phyloP scores from a whole-genome alignment of 2,888 invertebrate genomes.

The Dynastes maya region DNA sequence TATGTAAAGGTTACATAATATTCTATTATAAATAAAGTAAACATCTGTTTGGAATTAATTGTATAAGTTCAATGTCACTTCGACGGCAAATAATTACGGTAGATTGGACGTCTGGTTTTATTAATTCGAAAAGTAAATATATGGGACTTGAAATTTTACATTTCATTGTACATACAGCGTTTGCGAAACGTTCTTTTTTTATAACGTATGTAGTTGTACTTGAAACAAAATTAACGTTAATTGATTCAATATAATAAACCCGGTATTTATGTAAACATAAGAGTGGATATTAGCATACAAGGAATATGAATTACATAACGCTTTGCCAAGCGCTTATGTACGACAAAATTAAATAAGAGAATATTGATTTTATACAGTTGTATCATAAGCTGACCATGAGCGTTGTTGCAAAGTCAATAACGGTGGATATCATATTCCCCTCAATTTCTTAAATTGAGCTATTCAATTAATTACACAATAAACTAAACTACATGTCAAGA shows the following conservation, averaged over 20 bases:
- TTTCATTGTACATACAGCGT: background rate
- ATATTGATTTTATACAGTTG: background rate
- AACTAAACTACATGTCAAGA: too few relatives aligned
- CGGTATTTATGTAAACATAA: background rate
- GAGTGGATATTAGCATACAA: background rate
- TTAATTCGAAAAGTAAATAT: too few relatives aligned
- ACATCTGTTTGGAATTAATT: too few relatives aligned
- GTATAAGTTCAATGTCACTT: too few relatives aligned
- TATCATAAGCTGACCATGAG: background rate
- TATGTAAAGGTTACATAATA: too few relatives aligned
- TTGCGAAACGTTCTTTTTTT: background rate
- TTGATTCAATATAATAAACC: constrained; percentile 4
- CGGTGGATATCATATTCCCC: too few relatives aligned
- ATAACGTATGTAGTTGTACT: background rate
- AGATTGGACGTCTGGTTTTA: too few relatives aligned
- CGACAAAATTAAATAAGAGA: background rate
- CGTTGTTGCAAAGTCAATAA: too few relatives aligned
- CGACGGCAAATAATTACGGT: too few relatives aligned
- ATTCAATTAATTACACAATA: too few relatives aligned
- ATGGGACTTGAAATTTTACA: background rate
- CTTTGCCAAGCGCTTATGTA: background rate
- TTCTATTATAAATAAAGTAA: too few relatives aligned
- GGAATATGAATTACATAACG: background rate
- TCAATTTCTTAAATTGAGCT: too few relatives aligned
- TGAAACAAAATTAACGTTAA: constrained; percentile 18